phyloP scores from a whole-genome alignment of 2,888 invertebrate genomes.

The Macroteleia sp. region DNA sequence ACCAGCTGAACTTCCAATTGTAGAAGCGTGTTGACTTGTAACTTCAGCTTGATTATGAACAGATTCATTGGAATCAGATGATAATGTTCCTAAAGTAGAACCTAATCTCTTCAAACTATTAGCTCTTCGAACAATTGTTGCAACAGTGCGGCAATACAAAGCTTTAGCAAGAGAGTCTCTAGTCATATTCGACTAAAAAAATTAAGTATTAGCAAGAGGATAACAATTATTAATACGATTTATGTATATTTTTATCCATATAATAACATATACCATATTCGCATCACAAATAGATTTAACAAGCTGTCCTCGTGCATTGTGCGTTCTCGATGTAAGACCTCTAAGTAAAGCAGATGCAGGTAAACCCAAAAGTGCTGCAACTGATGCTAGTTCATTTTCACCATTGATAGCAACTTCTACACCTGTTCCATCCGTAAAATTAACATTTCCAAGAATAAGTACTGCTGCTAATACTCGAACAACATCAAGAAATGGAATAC shows the following conservation, averaged over 20 bases:
- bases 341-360: slow-evolving; percentile 90
- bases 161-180: slow-evolving; percentile 95
- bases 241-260: neutral
- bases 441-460: slow-evolving; percentile 95
- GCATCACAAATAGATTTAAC: slow-evolving; percentile 93
- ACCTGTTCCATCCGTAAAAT: slow-evolving; percentile 92
- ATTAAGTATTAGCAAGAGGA: too few relatives aligned
- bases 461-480: slow-evolving; percentile 96
- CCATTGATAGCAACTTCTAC: slow-evolving; percentile 91
- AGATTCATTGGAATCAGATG: slow-evolving; percentile 96
- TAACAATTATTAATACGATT: too few relatives aligned
- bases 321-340: slow-evolving; percentile 92
- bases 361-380: slow-evolving; percentile 92
- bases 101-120: slow-evolving; percentile 95
- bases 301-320: slow-evolving; percentile 90
- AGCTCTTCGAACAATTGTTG: slow-evolving; percentile 95
- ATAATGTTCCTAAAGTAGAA: slow-evolving; percentile 92
- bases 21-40: slow-evolving; percentile 93
- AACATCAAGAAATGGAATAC: slow-evolving; percentile 97
- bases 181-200: slow-evolving; percentile 90
- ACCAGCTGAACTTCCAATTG: slow-evolving; percentile 87
- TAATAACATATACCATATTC: slow-evolving; percentile 87
- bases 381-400: slow-evolving; percentile 93
- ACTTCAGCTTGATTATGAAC: slow-evolving; percentile 94
- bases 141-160: slow-evolving; percentile 96